phyloP scores from a whole-genome alignment of 2,113 vertebrate species.

The Arizona elegans region DNA sequence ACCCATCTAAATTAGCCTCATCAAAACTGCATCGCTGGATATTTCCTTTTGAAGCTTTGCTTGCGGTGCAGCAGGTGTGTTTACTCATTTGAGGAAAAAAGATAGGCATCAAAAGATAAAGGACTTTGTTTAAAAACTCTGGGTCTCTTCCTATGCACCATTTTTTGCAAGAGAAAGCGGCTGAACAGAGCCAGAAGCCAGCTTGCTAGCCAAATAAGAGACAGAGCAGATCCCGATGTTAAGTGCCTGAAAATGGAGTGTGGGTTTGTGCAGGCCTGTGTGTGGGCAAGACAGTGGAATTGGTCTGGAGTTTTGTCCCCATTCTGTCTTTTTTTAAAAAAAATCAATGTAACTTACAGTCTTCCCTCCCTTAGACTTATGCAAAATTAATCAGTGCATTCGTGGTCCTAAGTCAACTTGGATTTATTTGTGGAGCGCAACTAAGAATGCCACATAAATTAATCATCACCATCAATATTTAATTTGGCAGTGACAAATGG shows the following conservation, averaged over 20 bases:
- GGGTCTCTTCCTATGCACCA: background rate
- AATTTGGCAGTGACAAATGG: background rate
- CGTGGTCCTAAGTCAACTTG: background rate
- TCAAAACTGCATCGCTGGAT: background rate
- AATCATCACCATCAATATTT: background rate
- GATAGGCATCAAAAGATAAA: background rate
- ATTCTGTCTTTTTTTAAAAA: background rate
- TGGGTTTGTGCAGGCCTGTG: background rate
- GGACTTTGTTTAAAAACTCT: background rate
- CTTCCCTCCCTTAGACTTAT: background rate
- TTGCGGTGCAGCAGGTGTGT: background rate
- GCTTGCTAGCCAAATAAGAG: background rate
- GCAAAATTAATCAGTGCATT: background rate
- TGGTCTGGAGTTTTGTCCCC: background rate
- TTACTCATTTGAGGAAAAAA: background rate
- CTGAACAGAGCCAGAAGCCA: background rate
- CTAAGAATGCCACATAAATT: background rate
- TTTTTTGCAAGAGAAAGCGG: background rate
- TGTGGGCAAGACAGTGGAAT: background rate
- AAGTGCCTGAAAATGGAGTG: background rate
- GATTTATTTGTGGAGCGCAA: background rate
- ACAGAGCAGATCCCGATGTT: background rate
- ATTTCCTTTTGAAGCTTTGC: background rate
- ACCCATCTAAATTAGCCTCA: background rate
- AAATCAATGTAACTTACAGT: background rate